Conservation (phyloP, 2,797 vertebrate genomes). For the Euthynnus affinis region DNA sequence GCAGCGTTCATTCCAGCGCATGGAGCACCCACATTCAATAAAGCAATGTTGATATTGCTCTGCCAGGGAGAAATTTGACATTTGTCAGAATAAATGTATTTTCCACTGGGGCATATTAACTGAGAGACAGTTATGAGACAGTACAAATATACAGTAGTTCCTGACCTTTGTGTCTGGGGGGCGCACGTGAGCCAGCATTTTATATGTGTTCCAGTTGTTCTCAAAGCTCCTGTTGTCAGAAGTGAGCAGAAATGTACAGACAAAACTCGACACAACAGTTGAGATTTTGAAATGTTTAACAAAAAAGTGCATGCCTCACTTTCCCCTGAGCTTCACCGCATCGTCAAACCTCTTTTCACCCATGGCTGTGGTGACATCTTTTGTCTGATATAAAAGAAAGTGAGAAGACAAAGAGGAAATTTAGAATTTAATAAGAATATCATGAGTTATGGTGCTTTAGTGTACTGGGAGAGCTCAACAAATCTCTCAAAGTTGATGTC, state of each 20-base stretch:
- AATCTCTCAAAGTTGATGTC: neutral
- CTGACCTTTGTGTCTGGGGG: conserved; percentile 89
- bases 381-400: conserved; percentile 86
- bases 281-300: conserved; percentile 3
- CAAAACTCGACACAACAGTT: neutral
- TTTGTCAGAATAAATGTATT: conserved; percentile 21
- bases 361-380: conserved; percentile 96
- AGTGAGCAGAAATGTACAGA: conserved; percentile 13
- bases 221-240: conserved; percentile 91
- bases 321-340: conserved; percentile 93
- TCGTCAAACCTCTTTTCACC: conserved; percentile 89
- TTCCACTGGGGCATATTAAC: neutral
- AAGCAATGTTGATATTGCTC: conserved; percentile 90
- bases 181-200: conserved; percentile 92
- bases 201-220: conserved; percentile 96
- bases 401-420: conserved; percentile 1
- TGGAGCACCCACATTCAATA: conserved; percentile 93
- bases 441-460: too few relatives aligned
- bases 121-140: neutral
- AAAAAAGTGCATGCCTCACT: conserved; percentile 82
- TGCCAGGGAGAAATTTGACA: conserved; percentile 58
- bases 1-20: conserved; percentile 95
- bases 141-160: conserved; percentile 11
- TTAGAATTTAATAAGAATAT: neutral
- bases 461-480: neutral